A percentile compares a stretch with the other conserved stretches of the same genome.
These are phyloP conservation scores for Melanotaenia duboulayi DNA, from an alignment of 2,113 vertebrate species.

Conservation along the genomic window DNA sequence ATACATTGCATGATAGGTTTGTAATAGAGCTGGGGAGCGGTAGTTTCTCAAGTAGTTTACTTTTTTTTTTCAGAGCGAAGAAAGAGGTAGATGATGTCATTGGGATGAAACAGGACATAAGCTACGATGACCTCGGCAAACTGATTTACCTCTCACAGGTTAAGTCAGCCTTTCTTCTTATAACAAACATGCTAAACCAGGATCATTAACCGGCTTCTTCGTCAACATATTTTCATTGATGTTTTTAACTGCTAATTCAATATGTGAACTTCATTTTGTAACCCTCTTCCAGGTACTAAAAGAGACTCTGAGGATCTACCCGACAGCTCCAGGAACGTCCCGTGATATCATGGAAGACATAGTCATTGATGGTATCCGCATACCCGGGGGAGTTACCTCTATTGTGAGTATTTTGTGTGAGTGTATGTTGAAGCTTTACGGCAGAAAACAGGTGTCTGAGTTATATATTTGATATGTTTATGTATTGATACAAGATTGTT, in stretches of 20 bases:
- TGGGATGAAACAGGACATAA: slow-evolving; percentile 88
- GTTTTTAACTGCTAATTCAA: too few species aligned
- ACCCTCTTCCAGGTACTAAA: slow-evolving; percentile 86
- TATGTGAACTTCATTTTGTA: background rate
- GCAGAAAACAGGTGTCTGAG: background rate
- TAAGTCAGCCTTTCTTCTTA: background rate
- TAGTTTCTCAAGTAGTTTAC: background rate
- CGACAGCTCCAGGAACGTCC: slow-evolving; percentile 81
- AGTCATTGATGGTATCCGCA: slow-evolving; percentile 78
- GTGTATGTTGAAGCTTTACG: background rate
- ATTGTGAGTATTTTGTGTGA: slow-evolving; percentile 52
- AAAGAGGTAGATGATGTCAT: slow-evolving; percentile 91
- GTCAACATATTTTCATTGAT: too few species aligned
- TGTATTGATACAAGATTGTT: background rate
- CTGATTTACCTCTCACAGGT: slow-evolving; percentile 90
- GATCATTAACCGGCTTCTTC: too few species aligned
- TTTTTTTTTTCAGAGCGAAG: slow-evolving; percentile 78
- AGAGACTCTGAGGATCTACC: slow-evolving; percentile 90
- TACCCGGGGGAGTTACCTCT: slow-evolving; percentile 75
- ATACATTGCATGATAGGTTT: background rate
- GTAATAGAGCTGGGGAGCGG: background rate
- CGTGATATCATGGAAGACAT: slow-evolving; percentile 83
- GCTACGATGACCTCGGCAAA: slow-evolving; percentile 88
- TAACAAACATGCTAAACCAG: too few species aligned
- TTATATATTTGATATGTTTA: background rate